Evolutionary conservation across 2,888 invertebrate species (phyloP).

Genomic region (Oscheius sp.): DNA sequence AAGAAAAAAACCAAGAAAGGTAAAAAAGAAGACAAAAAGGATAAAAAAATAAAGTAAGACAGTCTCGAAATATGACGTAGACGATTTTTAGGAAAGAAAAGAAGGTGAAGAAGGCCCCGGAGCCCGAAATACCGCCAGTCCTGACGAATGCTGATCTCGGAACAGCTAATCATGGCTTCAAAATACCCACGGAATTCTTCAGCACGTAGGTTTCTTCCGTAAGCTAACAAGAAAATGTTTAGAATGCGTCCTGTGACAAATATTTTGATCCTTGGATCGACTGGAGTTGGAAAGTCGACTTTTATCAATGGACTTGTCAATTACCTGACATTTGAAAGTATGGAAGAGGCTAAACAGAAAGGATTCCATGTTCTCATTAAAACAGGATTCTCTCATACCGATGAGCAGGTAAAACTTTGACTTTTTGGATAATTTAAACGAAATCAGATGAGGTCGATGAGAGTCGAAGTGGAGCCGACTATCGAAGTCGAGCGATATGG

Average conservation of each 20-base stretch:
- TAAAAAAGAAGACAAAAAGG: not conserved
- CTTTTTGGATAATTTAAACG: not conserved
- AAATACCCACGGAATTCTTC: not conserved
- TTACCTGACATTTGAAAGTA: not conserved
- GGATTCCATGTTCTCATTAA: conserved; percentile 1
- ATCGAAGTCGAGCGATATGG: not conserved
- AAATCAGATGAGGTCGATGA: not conserved
- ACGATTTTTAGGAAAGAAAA: not conserved
- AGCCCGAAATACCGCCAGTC: not conserved
- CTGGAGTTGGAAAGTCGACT: conserved; percentile 6
- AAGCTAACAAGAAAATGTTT: not conserved
- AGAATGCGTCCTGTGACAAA: conserved; percentile 12
- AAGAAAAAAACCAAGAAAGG: not conserved
- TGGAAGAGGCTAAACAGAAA: not conserved
- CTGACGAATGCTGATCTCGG: not conserved
- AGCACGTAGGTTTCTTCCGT: not conserved
- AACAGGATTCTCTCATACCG: not conserved
- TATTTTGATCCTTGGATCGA: not conserved
- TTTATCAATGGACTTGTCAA: conserved; percentile 9
- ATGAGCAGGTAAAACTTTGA: not conserved
- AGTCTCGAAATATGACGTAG: not conserved
- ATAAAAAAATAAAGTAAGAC: not conserved
- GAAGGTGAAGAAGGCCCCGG: not conserved
- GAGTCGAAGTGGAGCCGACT: conserved; percentile 5
- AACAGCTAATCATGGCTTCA: not conserved